These are phyloP conservation scores for Mycogona germanica DNA, from an alignment of 2,888 invertebrate genomes.

Conservation along the genomic window DNA sequence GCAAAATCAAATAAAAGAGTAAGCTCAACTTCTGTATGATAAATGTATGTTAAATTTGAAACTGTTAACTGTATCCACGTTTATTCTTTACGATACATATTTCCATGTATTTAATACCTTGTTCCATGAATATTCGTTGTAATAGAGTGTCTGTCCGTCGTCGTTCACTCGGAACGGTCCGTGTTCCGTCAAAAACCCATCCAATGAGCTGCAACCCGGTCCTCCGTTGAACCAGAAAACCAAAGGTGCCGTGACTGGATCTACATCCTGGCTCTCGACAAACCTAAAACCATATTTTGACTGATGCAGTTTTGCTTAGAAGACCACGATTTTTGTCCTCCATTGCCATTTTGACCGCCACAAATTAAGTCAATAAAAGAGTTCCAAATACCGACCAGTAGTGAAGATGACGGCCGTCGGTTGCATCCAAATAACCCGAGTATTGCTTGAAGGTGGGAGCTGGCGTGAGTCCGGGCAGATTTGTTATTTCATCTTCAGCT, in stretches of 20 bases:
- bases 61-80: too few species aligned
- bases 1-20: too few species aligned
- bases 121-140: slow-evolving; percentile 27
- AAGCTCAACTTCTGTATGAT: too few species aligned
- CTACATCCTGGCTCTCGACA: slow-evolving; percentile 28
- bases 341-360: background rate
- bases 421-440: slow-evolving; percentile 36
- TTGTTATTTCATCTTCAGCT: slow-evolving; percentile 29
- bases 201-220: slow-evolving; percentile 28
- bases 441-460: slow-evolving; percentile 33
- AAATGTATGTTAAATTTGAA: too few species aligned
- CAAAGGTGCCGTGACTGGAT: slow-evolving; percentile 32
- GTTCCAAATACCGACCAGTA: slow-evolving; percentile 26
- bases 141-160: slow-evolving; percentile 22
- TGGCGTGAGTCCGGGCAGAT: slow-evolving; percentile 31
- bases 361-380: background rate
- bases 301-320: background rate
- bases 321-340: background rate
- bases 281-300: slow-evolving; percentile 27
- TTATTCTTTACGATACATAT: too few species aligned
- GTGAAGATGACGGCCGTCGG: slow-evolving; percentile 24
- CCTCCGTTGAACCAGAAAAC: slow-evolving; percentile 34
- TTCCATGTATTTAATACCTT: slow-evolving; percentile 20
- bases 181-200: slow-evolving; percentile 26
- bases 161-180: slow-evolving; percentile 31